Evolutionary conservation across 2,113 vertebrate genomes (phyloP).

Genomic region (Myocastor coypus): DNA sequence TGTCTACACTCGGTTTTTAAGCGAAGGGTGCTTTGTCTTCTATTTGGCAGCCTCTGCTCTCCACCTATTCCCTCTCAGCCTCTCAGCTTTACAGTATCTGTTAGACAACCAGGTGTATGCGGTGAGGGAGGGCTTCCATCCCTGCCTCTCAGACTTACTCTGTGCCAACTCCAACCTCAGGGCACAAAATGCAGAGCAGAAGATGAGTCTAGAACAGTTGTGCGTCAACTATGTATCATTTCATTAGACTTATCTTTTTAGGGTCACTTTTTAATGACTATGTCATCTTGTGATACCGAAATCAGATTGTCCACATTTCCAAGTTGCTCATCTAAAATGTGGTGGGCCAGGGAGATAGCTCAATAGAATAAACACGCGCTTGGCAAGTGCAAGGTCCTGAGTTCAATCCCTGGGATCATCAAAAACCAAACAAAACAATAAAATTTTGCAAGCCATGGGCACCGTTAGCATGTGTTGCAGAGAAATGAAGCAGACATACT

Average conservation of each 20-base stretch:
- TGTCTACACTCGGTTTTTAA: not conserved
- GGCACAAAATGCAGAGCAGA: not conserved
- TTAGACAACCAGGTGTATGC: not conserved
- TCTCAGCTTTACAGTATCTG: not conserved
- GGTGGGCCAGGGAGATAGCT: too few species aligned
- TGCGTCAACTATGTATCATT: not conserved
- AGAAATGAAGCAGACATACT: not conserved
- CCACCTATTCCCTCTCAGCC: not conserved
- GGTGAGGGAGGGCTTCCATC: fast-evolving
- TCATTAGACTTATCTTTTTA: not conserved
- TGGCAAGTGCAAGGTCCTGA: too few species aligned
- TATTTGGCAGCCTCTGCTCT: not conserved
- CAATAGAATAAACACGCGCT: too few species aligned
- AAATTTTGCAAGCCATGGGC: not conserved
- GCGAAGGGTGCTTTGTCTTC: not conserved
- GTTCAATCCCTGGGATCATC: too few species aligned
- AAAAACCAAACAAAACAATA: too few species aligned
- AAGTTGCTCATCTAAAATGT: not conserved
- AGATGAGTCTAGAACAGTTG: not conserved
- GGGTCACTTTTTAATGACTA: not conserved
- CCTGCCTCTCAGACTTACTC: not conserved
- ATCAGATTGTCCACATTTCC: not conserved
- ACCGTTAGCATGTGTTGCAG: not conserved
- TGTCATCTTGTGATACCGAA: not conserved
- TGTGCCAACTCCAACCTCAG: too few species aligned